These are phyloP conservation scores for Bradypus variegatus DNA, from an alignment of 2,797 vertebrate genomes.

Conservation along the genomic window DNA sequence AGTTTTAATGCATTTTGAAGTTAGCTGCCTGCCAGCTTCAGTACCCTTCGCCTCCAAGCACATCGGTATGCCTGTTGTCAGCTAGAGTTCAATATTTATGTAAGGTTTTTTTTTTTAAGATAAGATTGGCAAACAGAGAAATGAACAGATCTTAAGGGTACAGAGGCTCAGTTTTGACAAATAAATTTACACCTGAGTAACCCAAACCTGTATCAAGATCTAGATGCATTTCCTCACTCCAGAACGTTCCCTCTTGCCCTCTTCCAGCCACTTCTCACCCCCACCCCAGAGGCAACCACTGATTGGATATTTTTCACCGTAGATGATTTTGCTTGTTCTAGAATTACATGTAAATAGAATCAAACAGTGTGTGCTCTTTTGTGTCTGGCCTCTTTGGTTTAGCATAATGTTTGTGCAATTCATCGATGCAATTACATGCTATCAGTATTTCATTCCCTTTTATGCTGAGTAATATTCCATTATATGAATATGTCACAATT, in stretches of 20 bases:
- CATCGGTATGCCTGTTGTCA: background rate
- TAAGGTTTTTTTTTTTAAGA: background rate
- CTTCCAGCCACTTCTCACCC: too few species aligned
- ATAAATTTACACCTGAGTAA: background rate
- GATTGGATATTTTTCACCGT: background rate
- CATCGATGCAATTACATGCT: rapidly evolving
- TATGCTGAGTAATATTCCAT: background rate
- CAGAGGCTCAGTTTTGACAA: background rate
- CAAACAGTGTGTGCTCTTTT: too few species aligned
- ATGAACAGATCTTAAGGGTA: background rate
- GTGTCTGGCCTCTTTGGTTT: background rate
- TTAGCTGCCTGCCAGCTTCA: background rate
- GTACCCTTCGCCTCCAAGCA: background rate
- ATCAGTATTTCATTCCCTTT: background rate
- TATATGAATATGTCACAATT: background rate
- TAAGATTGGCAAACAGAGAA: conserved; percentile 22
- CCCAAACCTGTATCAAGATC: background rate
- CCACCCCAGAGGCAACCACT: background rate
- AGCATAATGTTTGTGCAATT: background rate
- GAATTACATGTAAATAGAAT: background rate
- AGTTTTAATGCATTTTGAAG: background rate
- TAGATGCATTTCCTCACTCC: background rate
- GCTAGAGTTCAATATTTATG: background rate
- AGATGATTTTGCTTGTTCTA: background rate
- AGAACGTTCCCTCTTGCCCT: background rate